Conservation (phyloP, 2,113 vertebrate species). For the Myodes glareolus region DNA sequence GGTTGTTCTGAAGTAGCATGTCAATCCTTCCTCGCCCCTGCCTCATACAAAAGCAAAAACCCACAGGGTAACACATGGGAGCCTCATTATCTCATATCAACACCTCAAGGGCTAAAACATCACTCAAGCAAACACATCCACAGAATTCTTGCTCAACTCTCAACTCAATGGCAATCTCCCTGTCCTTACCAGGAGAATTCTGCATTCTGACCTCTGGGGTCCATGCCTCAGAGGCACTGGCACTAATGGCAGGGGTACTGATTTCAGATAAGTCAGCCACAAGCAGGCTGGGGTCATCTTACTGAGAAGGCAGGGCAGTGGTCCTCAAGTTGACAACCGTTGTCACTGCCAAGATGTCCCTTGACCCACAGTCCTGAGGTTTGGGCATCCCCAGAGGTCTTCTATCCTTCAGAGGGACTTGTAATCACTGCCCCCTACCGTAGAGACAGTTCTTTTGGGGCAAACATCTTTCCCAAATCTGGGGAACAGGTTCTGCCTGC, state of each 20-base stretch:
- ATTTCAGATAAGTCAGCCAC: not conserved
- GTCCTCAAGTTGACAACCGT: slow-evolving; percentile 83
- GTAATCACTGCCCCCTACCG: not conserved
- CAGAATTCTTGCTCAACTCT: slow-evolving; percentile 78
- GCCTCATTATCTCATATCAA: too few relatives aligned
- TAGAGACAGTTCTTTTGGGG: not conserved
- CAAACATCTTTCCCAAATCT: not conserved
- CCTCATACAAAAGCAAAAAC: not conserved
- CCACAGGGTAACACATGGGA: accelerated
- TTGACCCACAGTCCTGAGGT: not conserved
- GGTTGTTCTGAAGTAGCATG: not conserved
- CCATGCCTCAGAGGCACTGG: not conserved
- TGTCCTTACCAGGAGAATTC: slow-evolving; percentile 56
- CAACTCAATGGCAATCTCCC: slow-evolving; percentile 85
- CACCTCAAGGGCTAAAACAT: not conserved
- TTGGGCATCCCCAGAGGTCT: accelerated
- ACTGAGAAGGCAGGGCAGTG: not conserved
- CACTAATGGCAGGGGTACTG: accelerated
- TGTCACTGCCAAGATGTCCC: not conserved
- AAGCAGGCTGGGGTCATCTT: not conserved
- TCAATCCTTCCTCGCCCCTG: accelerated
- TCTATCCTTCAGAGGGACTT: not conserved
- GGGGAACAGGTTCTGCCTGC: not conserved
- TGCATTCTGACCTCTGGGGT: not conserved
- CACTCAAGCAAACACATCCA: slow-evolving; percentile 45